Evolutionary conservation across 2,888 invertebrate species (phyloP).

Genomic region (Hypena proboscidalis): DNA sequence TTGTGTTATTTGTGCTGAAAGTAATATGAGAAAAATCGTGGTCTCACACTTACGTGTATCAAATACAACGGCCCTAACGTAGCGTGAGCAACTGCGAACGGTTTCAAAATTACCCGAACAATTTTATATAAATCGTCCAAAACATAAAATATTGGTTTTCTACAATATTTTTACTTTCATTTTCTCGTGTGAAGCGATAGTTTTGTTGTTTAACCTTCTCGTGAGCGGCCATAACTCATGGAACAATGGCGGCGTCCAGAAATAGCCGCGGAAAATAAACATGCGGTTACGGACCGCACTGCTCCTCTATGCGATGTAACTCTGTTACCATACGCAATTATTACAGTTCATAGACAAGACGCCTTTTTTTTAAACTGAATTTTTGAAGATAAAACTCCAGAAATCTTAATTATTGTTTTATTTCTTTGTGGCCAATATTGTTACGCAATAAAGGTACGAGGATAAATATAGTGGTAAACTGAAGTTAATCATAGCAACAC

Average conservation of each 20-base stretch:
- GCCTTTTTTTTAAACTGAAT: too few relatives aligned
- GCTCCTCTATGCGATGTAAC: conserved; percentile 36
- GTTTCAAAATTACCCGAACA: conserved; percentile 38
- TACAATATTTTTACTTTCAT: conserved; percentile 58
- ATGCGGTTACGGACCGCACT: conserved; percentile 56
- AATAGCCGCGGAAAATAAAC: conserved; percentile 78
- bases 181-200: conserved; percentile 55
- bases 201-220: conserved; percentile 69
- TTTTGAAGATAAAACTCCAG: too few relatives aligned
- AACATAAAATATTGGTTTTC: conserved; percentile 58
- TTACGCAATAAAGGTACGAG: too few relatives aligned
- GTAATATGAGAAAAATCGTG: too few relatives aligned
- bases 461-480: too few relatives aligned
- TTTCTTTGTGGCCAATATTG: too few relatives aligned
- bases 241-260: conserved; percentile 75
- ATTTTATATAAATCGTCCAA: conserved; percentile 52
- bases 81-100: conserved; percentile 25
- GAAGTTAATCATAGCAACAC: too few relatives aligned
- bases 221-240: conserved; percentile 68
- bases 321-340: conserved; percentile 18
- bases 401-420: too few relatives aligned
- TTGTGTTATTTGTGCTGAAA: too few relatives aligned
- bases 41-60: conserved; percentile 38
- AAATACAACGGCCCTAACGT: conserved; percentile 17
- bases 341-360: not conserved